A percentile compares a stretch with the other conserved stretches of the same genome.
Conservation (phyloP, 1,140 invertebrate species). For the Dolichoris vasculosae region DNA sequence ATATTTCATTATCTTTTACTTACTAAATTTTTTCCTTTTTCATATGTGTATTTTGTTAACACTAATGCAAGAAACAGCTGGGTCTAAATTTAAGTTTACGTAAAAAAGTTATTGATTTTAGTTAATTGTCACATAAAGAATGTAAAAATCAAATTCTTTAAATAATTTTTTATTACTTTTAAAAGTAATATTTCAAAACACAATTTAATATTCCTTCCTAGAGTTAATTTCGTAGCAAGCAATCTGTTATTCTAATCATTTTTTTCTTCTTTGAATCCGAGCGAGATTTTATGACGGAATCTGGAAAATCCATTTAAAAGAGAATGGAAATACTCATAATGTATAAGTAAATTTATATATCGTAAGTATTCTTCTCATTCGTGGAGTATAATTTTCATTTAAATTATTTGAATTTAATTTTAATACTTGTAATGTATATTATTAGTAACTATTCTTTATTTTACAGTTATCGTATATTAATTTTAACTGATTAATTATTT, state of each 20-base stretch:
- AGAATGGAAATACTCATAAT: neutral
- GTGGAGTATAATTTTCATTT: neutral
- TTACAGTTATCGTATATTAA: too few species aligned
- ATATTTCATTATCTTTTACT: neutral
- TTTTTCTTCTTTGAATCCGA: neutral
- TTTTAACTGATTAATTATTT: too few species aligned
- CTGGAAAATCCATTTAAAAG: neutral
- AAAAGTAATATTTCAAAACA: neutral
- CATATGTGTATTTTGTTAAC: neutral
- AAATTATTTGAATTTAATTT: neutral
- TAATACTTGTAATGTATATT: neutral
- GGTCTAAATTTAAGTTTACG: too few species aligned
- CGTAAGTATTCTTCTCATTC: neutral
- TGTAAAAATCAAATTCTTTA: neutral
- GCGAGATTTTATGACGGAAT: neutral
- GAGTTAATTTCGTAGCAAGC: neutral
- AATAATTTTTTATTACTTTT: neutral
- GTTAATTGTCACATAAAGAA: neutral
- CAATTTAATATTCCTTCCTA: neutral
- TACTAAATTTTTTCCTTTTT: neutral
- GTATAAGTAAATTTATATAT: neutral
- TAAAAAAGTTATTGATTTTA: neutral
- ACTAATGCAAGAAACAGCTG: neutral
- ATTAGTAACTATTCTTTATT: neutral
- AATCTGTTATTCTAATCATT: neutral